Evolutionary conservation across 2,113 vertebrate species (phyloP).

Genomic region (Platysteira castanea): DNA sequence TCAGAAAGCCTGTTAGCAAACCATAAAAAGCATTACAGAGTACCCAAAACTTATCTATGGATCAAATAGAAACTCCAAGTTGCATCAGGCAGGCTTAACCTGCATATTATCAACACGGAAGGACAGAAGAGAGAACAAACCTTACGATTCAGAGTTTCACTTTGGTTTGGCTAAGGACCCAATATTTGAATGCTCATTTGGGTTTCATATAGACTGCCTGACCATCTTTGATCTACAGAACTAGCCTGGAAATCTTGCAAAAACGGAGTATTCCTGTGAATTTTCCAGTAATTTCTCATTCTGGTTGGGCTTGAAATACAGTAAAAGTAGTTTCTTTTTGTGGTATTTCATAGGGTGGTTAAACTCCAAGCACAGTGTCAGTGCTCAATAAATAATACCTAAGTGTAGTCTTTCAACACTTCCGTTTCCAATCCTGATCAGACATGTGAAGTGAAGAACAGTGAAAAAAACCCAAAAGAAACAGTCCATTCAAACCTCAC

Average conservation of each 20-base stretch:
- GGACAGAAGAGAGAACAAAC: not conserved
- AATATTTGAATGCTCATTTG: not conserved
- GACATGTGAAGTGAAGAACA: not conserved
- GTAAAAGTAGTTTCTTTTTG: constrained; percentile 1
- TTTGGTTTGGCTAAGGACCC: constrained; percentile 5
- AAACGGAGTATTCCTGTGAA: constrained; percentile 36
- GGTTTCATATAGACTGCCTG: not conserved
- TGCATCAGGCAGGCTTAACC: not conserved
- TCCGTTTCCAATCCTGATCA: not conserved
- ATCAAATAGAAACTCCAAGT: not conserved
- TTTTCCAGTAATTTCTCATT: constrained; percentile 39
- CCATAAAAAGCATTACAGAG: not conserved
- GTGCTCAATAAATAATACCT: constrained; percentile 22
- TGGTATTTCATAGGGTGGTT: constrained; percentile 12
- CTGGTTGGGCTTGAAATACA: not conserved
- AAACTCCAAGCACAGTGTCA: not conserved
- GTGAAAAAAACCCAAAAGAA: not conserved
- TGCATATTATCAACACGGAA: not conserved
- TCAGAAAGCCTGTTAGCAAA: not conserved
- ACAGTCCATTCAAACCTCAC: not conserved
- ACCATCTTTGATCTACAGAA: constrained; percentile 24
- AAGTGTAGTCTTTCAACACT: constrained; percentile 31
- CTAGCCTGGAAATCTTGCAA: constrained; percentile 6
- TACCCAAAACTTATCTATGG: not conserved
- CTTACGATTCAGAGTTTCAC: not conserved